Evolutionary conservation across 2,888 invertebrate genomes (phyloP).

Genomic region (Eustalomyia histrio): DNA sequence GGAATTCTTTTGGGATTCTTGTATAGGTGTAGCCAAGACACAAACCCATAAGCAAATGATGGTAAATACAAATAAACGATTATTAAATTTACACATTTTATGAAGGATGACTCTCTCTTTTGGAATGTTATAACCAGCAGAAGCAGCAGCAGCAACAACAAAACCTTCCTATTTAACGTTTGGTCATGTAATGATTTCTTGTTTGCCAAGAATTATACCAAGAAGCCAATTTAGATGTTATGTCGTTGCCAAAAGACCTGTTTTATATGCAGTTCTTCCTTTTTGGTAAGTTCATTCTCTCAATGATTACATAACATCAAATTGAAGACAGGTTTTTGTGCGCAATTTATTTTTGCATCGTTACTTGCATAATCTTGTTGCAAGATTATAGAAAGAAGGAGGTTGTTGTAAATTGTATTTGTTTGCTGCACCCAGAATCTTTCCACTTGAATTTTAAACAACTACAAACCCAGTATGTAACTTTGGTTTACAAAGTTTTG

Average conservation of each 20-base stretch:
- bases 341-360: slow-evolving; percentile 8
- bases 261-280: slow-evolving; percentile 13
- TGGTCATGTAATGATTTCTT: slow-evolving; percentile 58
- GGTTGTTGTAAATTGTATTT: not conserved
- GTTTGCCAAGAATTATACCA: slow-evolving; percentile 42
- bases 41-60: slow-evolving; percentile 38
- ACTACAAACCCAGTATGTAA: too few relatives aligned
- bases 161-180: slow-evolving; percentile 60
- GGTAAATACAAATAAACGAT: slow-evolving; percentile 75
- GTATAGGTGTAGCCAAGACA: slow-evolving; percentile 41
- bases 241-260: slow-evolving; percentile 35
- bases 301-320: slow-evolving; percentile 55
- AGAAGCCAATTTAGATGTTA: slow-evolving; percentile 39
- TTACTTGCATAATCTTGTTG: not conserved
- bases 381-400: not conserved
- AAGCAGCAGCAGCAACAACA: not conserved
- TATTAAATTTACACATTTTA: slow-evolving; percentile 78
- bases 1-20: not conserved
- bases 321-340: slow-evolving; percentile 54
- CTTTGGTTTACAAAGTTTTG: too few relatives aligned
- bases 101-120: not conserved
- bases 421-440: not conserved
- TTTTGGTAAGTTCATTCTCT: slow-evolving; percentile 13
- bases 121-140: not conserved
- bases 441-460: not conserved